Conservation (phyloP, 2,888 invertebrate genomes). For the Xestia rhomboidea region DNA sequence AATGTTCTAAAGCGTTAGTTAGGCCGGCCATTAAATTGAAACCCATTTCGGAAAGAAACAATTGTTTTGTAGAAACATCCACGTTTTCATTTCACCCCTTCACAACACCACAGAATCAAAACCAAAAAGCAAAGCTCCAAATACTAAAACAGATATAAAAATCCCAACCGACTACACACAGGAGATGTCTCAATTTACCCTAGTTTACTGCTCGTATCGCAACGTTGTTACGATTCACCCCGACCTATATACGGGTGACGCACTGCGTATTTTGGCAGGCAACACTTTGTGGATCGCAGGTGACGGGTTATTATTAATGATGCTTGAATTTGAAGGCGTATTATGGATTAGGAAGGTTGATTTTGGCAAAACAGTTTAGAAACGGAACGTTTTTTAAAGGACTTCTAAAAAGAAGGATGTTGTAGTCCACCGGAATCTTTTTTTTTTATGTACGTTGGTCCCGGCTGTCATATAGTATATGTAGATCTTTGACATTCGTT, state of each 20-base stretch:
- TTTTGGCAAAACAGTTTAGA: background rate
- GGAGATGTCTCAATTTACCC: background rate
- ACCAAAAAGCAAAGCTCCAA: background rate
- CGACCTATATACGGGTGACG: background rate
- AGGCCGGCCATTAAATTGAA: no score
- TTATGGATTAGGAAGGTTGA: background rate
- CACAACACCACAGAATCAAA: background rate
- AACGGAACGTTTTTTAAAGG: no score
- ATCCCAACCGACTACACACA: background rate
- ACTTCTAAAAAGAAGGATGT: no score
- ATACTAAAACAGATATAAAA: background rate
- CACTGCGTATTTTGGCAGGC: constrained; percentile 1
- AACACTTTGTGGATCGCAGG: background rate
- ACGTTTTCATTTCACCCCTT: background rate
- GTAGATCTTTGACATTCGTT: no score
- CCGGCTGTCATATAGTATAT: no score
- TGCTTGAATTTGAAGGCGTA: background rate
- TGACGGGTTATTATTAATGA: background rate
- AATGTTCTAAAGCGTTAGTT: no score
- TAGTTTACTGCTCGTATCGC: background rate
- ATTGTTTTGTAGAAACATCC: no score
- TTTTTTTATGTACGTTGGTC: no score
- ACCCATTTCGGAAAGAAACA: no score
- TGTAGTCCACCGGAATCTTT: no score
- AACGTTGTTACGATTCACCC: background rate